phyloP scores from a whole-genome alignment of 1,140 invertebrate species.

The Antheraea mylitta region DNA sequence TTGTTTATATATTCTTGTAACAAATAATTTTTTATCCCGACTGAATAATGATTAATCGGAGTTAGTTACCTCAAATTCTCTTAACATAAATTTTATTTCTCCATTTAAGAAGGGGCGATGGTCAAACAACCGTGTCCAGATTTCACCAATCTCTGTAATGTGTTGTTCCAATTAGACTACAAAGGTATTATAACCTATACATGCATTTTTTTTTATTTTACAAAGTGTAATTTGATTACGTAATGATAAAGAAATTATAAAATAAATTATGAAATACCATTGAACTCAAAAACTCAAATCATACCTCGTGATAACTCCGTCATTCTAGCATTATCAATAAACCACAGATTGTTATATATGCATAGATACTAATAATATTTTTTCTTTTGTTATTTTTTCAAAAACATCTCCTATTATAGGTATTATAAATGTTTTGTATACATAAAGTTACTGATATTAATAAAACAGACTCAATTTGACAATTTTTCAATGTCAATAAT shows the following conservation, averaged over 20 bases:
- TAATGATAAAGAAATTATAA: background rate
- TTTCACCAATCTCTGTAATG: constrained; percentile 86
- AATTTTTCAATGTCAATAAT: too few relatives aligned
- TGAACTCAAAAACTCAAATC: constrained; percentile 14
- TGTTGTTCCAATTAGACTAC: background rate
- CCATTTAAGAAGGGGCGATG: constrained; percentile 90
- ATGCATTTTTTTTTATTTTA: background rate
- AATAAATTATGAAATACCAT: background rate
- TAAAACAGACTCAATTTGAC: too few relatives aligned
- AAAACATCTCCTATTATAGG: too few relatives aligned
- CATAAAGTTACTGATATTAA: too few relatives aligned
- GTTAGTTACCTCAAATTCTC: constrained; percentile 87
- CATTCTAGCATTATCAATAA: constrained; percentile 36
- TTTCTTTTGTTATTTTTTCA: too few relatives aligned
- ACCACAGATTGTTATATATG: background rate
- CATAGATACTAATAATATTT: too few relatives aligned
- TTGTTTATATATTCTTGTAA: too few relatives aligned
- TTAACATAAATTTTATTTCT: constrained; percentile 89
- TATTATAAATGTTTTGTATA: too few relatives aligned
- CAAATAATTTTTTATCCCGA: background rate
- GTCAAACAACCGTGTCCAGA: constrained; percentile 91
- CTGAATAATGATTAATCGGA: background rate
- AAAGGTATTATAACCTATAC: background rate
- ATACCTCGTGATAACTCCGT: constrained; percentile 73
- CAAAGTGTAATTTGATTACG: background rate